Evolutionary conservation across 37 sponge, comb jelly and placozoan species (phyloP).

Genomic region (Crambe crambe): DNA sequence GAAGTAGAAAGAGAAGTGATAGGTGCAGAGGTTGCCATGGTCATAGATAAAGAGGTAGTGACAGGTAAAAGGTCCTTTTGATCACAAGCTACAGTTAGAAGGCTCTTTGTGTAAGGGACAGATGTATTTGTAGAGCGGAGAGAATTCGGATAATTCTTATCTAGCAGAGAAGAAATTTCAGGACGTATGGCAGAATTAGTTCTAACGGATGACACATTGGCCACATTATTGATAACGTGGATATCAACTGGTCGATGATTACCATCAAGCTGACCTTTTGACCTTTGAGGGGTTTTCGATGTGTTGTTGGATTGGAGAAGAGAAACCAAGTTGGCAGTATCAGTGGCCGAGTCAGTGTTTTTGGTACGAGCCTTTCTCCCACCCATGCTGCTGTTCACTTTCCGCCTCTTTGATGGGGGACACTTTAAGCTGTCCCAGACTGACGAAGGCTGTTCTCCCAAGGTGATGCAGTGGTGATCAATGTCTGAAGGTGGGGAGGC

Average conservation of each 20-base stretch:
- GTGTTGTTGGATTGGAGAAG: neutral
- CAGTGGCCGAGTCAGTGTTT: neutral
- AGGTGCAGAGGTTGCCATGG: neutral
- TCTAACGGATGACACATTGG: neutral
- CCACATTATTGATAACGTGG: neutral
- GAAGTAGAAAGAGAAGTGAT: neutral
- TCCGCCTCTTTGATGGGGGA: conserved; percentile 1
- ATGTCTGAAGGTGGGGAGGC: neutral
- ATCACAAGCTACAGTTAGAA: too few species aligned
- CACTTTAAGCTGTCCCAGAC: neutral
- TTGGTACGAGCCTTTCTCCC: neutral
- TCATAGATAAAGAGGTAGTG: neutral
- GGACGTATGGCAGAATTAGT: neutral
- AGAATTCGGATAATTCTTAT: too few species aligned
- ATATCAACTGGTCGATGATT: neutral
- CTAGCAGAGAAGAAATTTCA: neutral
- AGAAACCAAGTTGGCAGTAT: neutral
- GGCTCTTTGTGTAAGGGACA: neutral
- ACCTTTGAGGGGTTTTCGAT: neutral
- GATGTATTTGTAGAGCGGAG: neutral
- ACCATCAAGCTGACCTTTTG: neutral
- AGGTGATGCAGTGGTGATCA: neutral
- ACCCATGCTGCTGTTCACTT: neutral
- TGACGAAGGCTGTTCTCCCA: neutral
- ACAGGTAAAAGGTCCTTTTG: neutral